Evolutionary conservation across 2,888 invertebrate species (phyloP), one percentile per base, ranked within the genome.

Genomic region (Drosophila colorata): DNA sequence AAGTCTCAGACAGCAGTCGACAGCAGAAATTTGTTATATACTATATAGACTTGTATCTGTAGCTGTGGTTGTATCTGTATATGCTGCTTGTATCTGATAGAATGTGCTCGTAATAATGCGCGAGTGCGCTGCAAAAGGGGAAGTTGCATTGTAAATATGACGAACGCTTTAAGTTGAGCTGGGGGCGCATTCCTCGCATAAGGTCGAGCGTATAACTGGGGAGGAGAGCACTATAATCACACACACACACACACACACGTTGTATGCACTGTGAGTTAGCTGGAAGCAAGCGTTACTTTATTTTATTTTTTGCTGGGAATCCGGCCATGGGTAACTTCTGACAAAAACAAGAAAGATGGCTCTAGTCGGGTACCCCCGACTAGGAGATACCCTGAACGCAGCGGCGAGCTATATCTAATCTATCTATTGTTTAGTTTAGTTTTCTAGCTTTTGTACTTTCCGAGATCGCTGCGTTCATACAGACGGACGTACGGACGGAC

Each of bases 181-280:
- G 80, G 81, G 80, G 81, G 82, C 87, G 87, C 87, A 82, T 82
- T 87, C 81, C 85, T 81, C 69, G 75, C 85, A 63, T 80, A 78
- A 78, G 81, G 81, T 81, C 81, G 87, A 80, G 37, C 81, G 66
- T 69, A 70, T 60, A 69, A 65, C 60, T 63, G 44, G 60, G 38
- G 35, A 55, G 53, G 66, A 49, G 49, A 4, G 38, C 59, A 47
- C 43, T 69, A 38, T 47, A 48, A 48, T 44, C 56, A 51, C 40
- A 47, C 52, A 60, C 23, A 48, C 28, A 57, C 18, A 28, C 51
- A 65, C n/a, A n/a, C 20, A 64, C 18, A 44, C 43, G 43, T 16
- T 53, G 55, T 33, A 33, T 52, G 38, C 13, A 43, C 63, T 60
- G 61, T 48, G 48, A 59, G 56, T 74, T 69, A 58, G 74, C 61